Conservation (phyloP, 2,797 vertebrate species). For the Anguilla pacifica region DNA sequence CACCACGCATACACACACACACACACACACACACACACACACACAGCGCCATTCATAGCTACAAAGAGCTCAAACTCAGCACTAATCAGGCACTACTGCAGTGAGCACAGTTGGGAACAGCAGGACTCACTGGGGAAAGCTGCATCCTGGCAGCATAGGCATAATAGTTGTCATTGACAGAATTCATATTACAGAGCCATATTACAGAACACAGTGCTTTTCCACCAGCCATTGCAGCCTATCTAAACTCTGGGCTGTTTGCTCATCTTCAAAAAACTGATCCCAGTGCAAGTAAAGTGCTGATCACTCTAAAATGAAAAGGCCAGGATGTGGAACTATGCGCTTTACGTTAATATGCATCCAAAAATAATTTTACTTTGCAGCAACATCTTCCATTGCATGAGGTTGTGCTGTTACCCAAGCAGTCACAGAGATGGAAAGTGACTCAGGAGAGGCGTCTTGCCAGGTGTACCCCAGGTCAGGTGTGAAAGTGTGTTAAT, state of each 20-base stretch:
- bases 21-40: no score
- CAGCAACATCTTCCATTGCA: not conserved
- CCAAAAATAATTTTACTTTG: not conserved
- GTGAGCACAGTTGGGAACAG: not conserved
- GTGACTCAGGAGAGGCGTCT: not conserved
- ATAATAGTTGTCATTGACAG: not conserved
- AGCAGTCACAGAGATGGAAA: not conserved
- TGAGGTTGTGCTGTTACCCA: not conserved
- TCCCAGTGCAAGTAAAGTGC: not conserved
- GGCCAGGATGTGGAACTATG: not conserved
- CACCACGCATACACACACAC: not conserved
- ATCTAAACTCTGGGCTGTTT: not conserved
- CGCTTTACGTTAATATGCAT: no score
- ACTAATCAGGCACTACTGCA: not conserved
- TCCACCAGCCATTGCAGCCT: not conserved
- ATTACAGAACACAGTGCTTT: slow-evolving; percentile 4
- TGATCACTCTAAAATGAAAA: not conserved
- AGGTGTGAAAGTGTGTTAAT: not conserved
- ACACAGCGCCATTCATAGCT: not conserved
- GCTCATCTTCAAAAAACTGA: not conserved
- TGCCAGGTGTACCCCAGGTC: not conserved
- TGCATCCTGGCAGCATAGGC: not conserved
- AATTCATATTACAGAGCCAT: not conserved
- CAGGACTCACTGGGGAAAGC: not conserved
- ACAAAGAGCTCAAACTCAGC: not conserved